These are phyloP conservation scores for Seira sanloemensis DNA, from an alignment of 2,888 invertebrate genomes.

Conservation along the genomic window DNA sequence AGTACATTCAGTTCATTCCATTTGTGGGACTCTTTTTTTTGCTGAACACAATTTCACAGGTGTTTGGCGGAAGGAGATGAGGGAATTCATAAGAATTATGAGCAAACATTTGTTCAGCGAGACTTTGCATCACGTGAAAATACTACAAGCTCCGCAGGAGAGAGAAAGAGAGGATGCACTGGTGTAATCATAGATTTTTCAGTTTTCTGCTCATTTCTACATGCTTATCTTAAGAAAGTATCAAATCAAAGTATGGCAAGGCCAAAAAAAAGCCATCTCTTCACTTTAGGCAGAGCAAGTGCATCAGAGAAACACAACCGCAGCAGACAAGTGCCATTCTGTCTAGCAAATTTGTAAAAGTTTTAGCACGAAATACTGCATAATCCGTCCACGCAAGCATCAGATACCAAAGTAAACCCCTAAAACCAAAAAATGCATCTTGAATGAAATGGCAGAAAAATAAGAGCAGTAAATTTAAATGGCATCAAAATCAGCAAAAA, in stretches of 20 bases:
- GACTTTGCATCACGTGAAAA: neutral
- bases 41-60: neutral
- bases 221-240: slow-evolving; percentile 6
- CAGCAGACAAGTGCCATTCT: slow-evolving; percentile 4
- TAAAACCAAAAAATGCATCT: slow-evolving; percentile 23
- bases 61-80: slow-evolving; percentile 8
- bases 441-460: slow-evolving; percentile 16
- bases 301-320: slow-evolving; percentile 3
- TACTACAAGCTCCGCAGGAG: neutral
- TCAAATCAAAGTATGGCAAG: no score
- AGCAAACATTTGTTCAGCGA: slow-evolving; percentile 5
- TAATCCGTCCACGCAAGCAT: slow-evolving; percentile 1
- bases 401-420: neutral
- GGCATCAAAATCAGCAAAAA: neutral
- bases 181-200: neutral
- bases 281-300: slow-evolving; percentile 6
- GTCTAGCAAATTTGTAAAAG: neutral
- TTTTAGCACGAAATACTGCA: neutral
- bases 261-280: neutral
- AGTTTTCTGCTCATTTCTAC: neutral
- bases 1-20: neutral
- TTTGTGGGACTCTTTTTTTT: neutral
- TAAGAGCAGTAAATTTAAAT: neutral
- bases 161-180: neutral
- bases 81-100: slow-evolving; percentile 8